phyloP scores from a whole-genome alignment of 1,140 invertebrate species.

The Diuraphis noxia region DNA sequence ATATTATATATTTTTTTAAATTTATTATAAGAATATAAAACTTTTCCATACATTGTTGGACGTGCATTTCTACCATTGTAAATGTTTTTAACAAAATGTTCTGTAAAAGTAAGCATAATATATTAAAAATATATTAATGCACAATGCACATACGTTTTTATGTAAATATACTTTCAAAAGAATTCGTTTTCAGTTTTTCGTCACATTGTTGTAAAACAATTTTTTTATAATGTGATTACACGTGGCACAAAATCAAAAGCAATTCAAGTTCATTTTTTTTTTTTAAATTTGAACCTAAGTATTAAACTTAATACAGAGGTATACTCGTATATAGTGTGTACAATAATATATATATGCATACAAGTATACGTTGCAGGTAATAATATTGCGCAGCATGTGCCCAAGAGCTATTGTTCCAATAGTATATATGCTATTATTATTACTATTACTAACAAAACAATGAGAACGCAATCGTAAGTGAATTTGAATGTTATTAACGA shows the following conservation, averaged over 20 bases:
- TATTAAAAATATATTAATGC: too few relatives aligned
- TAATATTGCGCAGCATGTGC: not conserved
- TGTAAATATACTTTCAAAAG: too few relatives aligned
- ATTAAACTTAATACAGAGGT: not conserved
- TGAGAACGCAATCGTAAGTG: not conserved
- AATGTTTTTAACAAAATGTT: too few relatives aligned
- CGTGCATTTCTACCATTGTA: too few relatives aligned
- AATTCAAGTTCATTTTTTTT: not conserved
- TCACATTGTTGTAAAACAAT: not conserved
- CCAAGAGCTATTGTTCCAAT: not conserved
- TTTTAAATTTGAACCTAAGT: not conserved
- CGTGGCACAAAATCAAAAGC: not conserved
- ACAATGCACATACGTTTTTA: too few relatives aligned
- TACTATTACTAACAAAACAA: not conserved
- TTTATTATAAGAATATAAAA: too few relatives aligned
- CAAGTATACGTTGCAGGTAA: not conserved
- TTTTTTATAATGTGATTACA: not conserved
- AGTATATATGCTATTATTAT: not conserved
- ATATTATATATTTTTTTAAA: too few relatives aligned
- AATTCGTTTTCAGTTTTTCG: too few relatives aligned
- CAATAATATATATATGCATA: not conserved
- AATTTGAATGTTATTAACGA: conserved; percentile 5
- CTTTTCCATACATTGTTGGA: too few relatives aligned
- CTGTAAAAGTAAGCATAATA: too few relatives aligned
- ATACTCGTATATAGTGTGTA: too few relatives aligned